A percentile compares a stretch with the other conserved stretches of the same genome.
Evolutionary conservation across 2,113 vertebrate genomes (phyloP).

Genomic region (Pygoscelis adeliae): DNA sequence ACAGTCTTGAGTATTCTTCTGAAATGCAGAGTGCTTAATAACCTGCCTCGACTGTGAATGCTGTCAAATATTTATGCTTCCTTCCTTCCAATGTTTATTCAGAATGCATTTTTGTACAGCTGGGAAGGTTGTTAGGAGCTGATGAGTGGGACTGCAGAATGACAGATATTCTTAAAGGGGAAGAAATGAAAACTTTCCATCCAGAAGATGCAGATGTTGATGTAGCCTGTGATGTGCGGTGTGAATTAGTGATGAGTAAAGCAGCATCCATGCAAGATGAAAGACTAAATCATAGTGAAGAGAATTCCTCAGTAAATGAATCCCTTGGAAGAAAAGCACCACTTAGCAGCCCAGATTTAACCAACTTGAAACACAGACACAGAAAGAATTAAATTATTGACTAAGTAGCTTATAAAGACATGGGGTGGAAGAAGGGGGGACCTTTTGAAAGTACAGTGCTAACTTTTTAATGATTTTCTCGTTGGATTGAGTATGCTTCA

Average conservation of each 20-base stretch:
- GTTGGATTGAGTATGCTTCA: not conserved
- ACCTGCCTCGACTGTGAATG: constrained; percentile 40
- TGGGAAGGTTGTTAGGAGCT: constrained; percentile 66
- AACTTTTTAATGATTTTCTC: constrained; percentile 33
- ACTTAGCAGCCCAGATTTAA: constrained; percentile 10
- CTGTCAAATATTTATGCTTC: constrained; percentile 65
- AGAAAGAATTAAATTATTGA: constrained; percentile 32
- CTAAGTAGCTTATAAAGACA: constrained; percentile 33
- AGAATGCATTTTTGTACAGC: constrained; percentile 62
- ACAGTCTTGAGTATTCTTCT: constrained; percentile 39
- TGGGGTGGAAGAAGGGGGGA: not conserved
- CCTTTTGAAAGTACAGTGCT: not conserved
- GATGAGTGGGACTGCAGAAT: constrained; percentile 53
- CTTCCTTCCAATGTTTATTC: constrained; percentile 70
- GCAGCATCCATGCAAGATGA: constrained; percentile 18
- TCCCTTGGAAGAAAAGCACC: constrained; percentile 12
- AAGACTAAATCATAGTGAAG: constrained; percentile 22
- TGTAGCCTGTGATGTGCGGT: constrained; percentile 8
- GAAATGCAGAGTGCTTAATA: constrained; percentile 52
- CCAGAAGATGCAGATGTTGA: constrained; percentile 59
- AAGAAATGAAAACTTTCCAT: constrained; percentile 27
- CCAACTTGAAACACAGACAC: constrained; percentile 7
- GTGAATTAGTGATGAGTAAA: constrained; percentile 47
- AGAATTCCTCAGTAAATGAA: constrained; percentile 14
- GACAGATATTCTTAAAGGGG: constrained; percentile 63